Conservation (phyloP, 2,113 vertebrate species). For the Colossoma macropomum region DNA sequence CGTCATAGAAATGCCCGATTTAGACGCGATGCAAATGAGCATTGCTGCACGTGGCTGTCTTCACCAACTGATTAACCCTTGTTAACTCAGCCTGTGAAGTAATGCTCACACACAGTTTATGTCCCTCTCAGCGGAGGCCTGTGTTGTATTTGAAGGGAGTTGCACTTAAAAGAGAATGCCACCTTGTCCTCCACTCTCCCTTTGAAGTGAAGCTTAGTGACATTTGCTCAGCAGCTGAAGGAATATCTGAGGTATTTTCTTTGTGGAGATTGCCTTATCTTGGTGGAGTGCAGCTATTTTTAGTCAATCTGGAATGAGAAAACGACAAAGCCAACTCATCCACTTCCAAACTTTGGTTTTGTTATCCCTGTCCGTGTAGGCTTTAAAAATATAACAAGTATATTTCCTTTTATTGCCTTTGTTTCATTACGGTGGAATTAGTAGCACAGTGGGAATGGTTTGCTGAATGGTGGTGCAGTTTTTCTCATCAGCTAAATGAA, state of each 20-base stretch:
- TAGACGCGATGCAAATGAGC: slow-evolving; percentile 61
- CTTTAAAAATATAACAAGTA: not conserved
- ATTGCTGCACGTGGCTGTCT: slow-evolving; percentile 46
- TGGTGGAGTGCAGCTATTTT: slow-evolving; percentile 44
- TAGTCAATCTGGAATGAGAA: slow-evolving; percentile 43
- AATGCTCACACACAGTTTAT: not conserved
- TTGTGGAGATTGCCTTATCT: slow-evolving; percentile 45
- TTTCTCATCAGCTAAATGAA: slow-evolving; percentile 15
- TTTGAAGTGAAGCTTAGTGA: slow-evolving; percentile 53
- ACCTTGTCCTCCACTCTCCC: slow-evolving; percentile 28
- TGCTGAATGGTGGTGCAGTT: not conserved
- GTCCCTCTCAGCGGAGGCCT: not conserved
- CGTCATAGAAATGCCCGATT: slow-evolving; percentile 61
- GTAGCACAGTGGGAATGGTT: slow-evolving; percentile 7
- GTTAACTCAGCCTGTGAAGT: not conserved
- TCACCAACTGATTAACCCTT: slow-evolving; percentile 36
- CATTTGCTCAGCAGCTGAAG: slow-evolving; percentile 65
- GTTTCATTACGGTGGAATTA: slow-evolving; percentile 8
- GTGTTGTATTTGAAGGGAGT: not conserved
- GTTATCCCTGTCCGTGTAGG: not conserved
- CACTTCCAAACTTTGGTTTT: slow-evolving; percentile 12
- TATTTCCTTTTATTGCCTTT: not conserved
- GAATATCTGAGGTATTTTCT: slow-evolving; percentile 54
- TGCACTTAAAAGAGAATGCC: slow-evolving; percentile 23
- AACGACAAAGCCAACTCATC: slow-evolving; percentile 27